Evolutionary conservation across 2,797 vertebrate species (phyloP), one percentile per base, ranked within the genome.

Genomic region (Sciurus carolinensis): DNA sequence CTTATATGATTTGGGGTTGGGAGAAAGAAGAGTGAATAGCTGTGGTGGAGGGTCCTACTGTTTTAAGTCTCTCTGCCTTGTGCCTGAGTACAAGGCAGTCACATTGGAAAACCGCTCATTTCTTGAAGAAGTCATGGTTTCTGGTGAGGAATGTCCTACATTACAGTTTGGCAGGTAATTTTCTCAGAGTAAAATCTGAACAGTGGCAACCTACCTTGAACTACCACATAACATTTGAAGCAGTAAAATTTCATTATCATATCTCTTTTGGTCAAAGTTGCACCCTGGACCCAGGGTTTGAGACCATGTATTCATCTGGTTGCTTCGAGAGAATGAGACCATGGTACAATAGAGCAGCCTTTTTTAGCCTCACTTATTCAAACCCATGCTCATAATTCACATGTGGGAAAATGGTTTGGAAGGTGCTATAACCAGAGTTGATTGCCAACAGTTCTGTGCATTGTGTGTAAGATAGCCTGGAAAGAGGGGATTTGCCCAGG

Each of bases 381-480:
- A 84, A 52, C 17, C 39, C 47, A 42, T 39, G 33, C 83, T 91
- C 36, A 77, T 87, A 87, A 80, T 76, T 81, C 93, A 83, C 17
- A 11, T 30, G 20, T 54, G 93, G 83, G 62, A 83, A 76, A 87
- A 75, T 72, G 76, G 57, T 71, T 85, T 96, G 95, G 86, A 95
- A 94, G 84, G 33, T 30, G 57, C 67, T 64, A 2, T 36, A 52
- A 72, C 47, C 17, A 81, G 92, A 90, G 57, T 9, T 47, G 95
- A 44, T 24, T 87, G 94, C 84, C 47, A 69, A 13, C 30, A 79
- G n/a, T 81, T 54, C 50, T 94, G 52, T 52, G 87, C 67, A n/a
- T 69, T n/a, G 50, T 64, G 75, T 81, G 71, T 71, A 67, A 88
- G 91, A 30, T 11, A 44, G 71, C 42, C 59, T 91, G 84, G 50